Evolutionary conservation across 2,797 vertebrate species (phyloP).

Genomic region (Spinus pinus): DNA sequence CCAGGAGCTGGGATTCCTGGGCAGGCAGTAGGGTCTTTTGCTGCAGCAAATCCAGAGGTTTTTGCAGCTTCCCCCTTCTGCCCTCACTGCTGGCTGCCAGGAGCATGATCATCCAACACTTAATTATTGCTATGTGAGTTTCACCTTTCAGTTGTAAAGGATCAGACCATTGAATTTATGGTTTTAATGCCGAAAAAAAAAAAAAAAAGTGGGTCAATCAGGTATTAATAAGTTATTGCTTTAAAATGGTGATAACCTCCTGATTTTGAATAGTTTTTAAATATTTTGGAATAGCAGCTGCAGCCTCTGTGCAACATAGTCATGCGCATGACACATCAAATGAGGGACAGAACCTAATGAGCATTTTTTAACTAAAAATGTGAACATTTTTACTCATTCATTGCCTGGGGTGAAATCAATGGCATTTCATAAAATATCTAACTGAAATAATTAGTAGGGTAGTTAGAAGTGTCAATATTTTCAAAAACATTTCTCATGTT

Average conservation of each 20-base stretch:
- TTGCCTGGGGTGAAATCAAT: neutral
- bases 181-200: neutral
- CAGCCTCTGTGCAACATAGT: neutral
- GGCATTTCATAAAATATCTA: neutral
- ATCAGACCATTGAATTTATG: neutral
- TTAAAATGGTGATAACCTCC: neutral
- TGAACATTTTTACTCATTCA: neutral
- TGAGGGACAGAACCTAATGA: neutral
- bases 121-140: neutral
- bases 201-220: neutral
- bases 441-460: neutral
- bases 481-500: neutral
- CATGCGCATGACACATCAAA: neutral
- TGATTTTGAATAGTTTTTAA: neutral
- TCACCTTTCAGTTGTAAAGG: neutral
- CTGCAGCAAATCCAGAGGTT: neutral
- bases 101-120: neutral
- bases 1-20: neutral
- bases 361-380: neutral
- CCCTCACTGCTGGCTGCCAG: neutral
- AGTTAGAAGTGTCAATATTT: neutral
- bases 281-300: neutral
- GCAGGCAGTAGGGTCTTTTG: rapidly evolving
- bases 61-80: neutral
- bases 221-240: neutral